Evolutionary conservation across 2,113 vertebrate species (phyloP), one percentile per base, ranked within the genome.

Genomic region (Leptodactylus fuscus): DNA sequence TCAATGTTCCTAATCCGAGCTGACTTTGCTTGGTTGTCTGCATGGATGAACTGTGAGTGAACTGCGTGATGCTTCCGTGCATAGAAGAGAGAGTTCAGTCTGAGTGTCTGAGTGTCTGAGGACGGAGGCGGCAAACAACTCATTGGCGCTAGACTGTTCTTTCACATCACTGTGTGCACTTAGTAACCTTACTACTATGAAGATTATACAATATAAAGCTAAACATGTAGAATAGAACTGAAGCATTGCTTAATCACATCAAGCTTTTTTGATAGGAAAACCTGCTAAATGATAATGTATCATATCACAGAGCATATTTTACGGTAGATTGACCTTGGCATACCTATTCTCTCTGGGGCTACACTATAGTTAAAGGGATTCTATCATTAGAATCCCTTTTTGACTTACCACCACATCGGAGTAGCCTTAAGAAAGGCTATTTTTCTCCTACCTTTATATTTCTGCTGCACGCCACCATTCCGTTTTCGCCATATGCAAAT

Each of bases 1-100:
- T 82, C 65, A 55, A 82, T 82, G 46, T 27, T 71, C 24, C 65
- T 82, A 82, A 82, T 82, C 65, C 81, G 48, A 71, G 60, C 65
- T 53, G 81, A 67, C 81, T 82, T 70, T 70, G 13, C 41, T 70
- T 34, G 18, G 32, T 20, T 16, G 81, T 70, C 46, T 81, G n/a
- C 44, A 18, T 71, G 81, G 44, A 36, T 70, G 81, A 82, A 82
- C 79, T 81, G 20, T 10, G 32, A 71, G 65, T 82, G 81, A 82
- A 82, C 79, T 20, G 79, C 1, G 36, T 60, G 60, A 22, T 20
- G 38, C 24, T 29, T 15, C 53, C 2, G 53, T 41, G 32, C 51
- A 74, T 22, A 74, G 20, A 27, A 22, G 27, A 65, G 60, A 34
- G 27, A 60, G 32, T 51, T 79, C 75, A 53, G 75, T 12, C 49